Evolutionary conservation across 1,140 invertebrate genomes (phyloP), one percentile per base, ranked within the genome.

Genomic region (Zaprionus camerounensis): DNA sequence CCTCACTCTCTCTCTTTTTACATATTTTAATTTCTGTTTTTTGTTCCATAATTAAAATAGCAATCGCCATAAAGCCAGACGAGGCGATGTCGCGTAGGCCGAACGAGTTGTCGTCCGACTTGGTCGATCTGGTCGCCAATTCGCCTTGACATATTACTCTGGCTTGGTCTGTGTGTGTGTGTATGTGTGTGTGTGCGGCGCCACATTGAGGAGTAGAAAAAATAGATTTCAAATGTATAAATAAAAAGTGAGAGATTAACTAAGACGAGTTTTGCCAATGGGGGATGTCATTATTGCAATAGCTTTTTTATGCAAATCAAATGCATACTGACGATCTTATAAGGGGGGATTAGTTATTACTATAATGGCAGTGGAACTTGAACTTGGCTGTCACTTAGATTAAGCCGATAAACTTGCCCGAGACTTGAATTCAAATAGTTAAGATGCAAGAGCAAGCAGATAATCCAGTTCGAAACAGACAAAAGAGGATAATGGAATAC

Each of bases 111-210:
- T 17, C n/a, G 70, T 46, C 59, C 79, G 49, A 67, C 7, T 67
- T 64, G 53, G n/a, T 34, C 70, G 56, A 62, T 41, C 38, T 41
- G 38, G 4, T 41, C 44, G 46, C 38, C 79, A 20, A 72, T 74
- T 74, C 66, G 80, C 82, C 82, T 87, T 86, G 82, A 86, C 82
- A 86, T 24, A 51, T 51, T 22, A 11, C 20, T n/a, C 5, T 46
- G 13, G 3, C 36, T 15, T 7, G 4, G 36, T 2, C 15, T 46
- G 1, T 46, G n/a, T 22, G 20, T 51, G 49, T 56, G 63, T 66
- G 76, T 41, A 11, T 46, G 1, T 12, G 17, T 49, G 46, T 22
- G 9, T 51, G 51, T 53, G 64, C 63, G 76, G 76, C 80, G 82
- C 80, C 82, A 85, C 56, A 59, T 82, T 71, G 59, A 63, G 13